Conservation (phyloP, 2,888 invertebrate species). For the Drosophila formosana region DNA sequence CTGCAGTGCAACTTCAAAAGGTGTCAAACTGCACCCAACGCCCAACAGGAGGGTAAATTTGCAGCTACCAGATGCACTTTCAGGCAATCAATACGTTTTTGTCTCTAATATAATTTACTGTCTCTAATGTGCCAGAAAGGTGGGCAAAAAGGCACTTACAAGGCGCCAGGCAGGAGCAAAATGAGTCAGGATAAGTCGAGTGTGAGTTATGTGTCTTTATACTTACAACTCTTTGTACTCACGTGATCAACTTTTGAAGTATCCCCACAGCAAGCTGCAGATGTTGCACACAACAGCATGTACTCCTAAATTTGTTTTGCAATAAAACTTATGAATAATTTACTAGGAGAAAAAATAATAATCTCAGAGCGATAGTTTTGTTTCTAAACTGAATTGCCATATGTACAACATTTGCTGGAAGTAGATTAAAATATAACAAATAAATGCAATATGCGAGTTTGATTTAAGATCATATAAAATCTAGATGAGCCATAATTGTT, state of each 20-base stretch:
- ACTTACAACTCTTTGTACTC: background rate
- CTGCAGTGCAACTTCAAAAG: constrained; percentile 66
- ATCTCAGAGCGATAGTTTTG: too few species aligned
- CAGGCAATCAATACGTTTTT: constrained; percentile 80
- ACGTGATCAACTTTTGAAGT: background rate
- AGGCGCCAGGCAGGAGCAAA: background rate
- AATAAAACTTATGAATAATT: too few species aligned
- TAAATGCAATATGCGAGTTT: too few species aligned
- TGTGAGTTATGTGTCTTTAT: background rate
- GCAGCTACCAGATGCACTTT: constrained; percentile 39
- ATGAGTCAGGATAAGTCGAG: background rate
- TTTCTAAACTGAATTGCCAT: too few species aligned
- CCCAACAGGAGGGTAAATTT: constrained; percentile 24
- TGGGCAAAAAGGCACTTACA: background rate
- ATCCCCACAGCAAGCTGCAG: too few species aligned
- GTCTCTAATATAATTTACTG: constrained; percentile 82
- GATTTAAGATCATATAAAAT: too few species aligned
- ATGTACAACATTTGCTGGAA: too few species aligned
- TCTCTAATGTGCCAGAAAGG: constrained; percentile 50
- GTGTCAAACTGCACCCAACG: constrained; percentile 55
- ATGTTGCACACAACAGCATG: too few species aligned
- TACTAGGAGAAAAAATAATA: too few species aligned
- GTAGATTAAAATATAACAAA: too few species aligned
- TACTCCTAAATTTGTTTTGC: too few species aligned
- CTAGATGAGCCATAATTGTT: too few species aligned